Base-by-base conservation (phyloP, 2,113 vertebrate genomes). In the Nansenia antarctica region DNA sequence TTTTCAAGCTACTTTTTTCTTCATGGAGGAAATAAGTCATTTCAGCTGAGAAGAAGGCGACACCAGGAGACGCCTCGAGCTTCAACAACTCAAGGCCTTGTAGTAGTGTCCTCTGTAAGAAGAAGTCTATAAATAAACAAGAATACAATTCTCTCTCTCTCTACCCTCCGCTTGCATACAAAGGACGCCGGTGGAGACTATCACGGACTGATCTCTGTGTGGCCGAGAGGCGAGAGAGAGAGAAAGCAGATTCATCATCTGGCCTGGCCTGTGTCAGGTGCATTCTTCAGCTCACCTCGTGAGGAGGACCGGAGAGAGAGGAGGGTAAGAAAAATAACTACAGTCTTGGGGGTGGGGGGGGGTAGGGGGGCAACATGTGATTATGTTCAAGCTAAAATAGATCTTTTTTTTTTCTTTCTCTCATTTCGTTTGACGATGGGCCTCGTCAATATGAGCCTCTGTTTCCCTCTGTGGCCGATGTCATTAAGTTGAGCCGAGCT, bases 371-470 rank as follows among this genome's bases (percentile, higher is more conserved):
- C n/a, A 64, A 34, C 64, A 34, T 49, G 59, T 69, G 45, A 67
- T 62, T n/a, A 30, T 39, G 14, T 27, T 27, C 7, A 4, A 52
- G 24, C 47, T 66, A 12, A 47, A 59, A 65, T 49, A 65, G 42
- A 49, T 64, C 27, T 26, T 29, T 18, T 2, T 18, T 2, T 58
- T 32, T 30, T 62, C 30, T 3, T 49, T 39, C 12, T n/a, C 8
- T n/a, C 4, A 7, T 34, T 18, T 57, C 15, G n/a, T n/a, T n/a
- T n/a, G n/a, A n/a, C n/a, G 18, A n/a, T 14, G 18, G n/a, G 42
- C 69, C 71, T 64, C 64, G 26, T 77, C 72, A 79, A 70, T 70
- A 54, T 77, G 32, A 74, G 49, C 65, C 69, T 62, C 47, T 67
- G 68, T 79, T 70, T 65, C 37, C 1, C n/a, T 47, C 5, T 18